phyloP scores from a whole-genome alignment of 2,888 invertebrate species.

The Lycophotia porphyrea region DNA sequence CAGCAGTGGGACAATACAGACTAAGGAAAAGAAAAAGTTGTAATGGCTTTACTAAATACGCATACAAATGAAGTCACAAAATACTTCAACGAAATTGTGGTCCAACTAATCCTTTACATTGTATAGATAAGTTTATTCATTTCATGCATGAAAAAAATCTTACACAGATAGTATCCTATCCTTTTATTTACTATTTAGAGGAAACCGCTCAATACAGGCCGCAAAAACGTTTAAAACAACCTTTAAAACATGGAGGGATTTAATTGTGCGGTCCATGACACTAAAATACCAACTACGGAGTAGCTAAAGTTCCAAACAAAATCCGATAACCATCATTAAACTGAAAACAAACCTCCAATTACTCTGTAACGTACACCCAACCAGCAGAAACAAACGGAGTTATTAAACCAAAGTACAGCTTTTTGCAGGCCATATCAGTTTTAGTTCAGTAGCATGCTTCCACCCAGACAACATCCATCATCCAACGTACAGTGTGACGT shows the following conservation, averaged over 20 bases:
- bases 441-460: conserved; percentile 67
- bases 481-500: conserved; percentile 76
- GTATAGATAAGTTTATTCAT: not conserved
- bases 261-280: not conserved
- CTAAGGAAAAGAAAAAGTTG: too few relatives aligned
- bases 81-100: too few relatives aligned
- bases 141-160: not conserved
- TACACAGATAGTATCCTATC: not conserved
- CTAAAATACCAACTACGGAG: not conserved
- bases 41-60: too few relatives aligned
- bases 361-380: conserved; percentile 24
- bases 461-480: conserved; percentile 82
- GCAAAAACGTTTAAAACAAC: not conserved
- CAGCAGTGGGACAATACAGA: too few relatives aligned
- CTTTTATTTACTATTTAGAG: not conserved
- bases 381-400: conserved; percentile 38
- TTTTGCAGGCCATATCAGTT: conserved; percentile 64
- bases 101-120: too few relatives aligned
- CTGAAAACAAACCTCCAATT: conserved; percentile 3
- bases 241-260: not conserved
- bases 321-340: conserved; percentile 5
- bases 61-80: too few relatives aligned
- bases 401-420: conserved; percentile 45
- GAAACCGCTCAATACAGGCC: not conserved
- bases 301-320: not conserved